A percentile compares a stretch with the other conserved stretches of the same genome.
Conservation (phyloP, 2,888 invertebrate genomes). For the Cephus spinipes region DNA sequence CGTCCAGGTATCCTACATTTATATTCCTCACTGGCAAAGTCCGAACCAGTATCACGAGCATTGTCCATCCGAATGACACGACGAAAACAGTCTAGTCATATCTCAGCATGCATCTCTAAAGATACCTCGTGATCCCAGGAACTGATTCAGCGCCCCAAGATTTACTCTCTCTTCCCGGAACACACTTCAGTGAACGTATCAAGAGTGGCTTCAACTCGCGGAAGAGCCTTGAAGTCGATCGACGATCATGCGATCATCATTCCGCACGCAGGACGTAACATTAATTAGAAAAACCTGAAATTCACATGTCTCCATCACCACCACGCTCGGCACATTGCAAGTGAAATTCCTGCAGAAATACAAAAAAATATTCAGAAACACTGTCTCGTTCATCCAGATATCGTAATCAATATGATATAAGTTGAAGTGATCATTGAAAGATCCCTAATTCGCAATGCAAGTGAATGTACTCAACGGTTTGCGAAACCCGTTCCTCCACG, state of each 20-base stretch:
- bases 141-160: not conserved
- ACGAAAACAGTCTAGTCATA: not conserved
- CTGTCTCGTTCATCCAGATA: not conserved
- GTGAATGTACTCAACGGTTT: slow-evolving; percentile 35
- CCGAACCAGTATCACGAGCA: not conserved
- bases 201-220: not conserved
- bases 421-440: not conserved
- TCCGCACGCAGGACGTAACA: not conserved
- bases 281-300: not conserved
- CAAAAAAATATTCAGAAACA: not conserved
- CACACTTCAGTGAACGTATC: not conserved
- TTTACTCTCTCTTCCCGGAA: not conserved
- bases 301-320: not conserved
- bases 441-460: slow-evolving; percentile 14
- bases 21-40: not conserved
- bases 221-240: not conserved
- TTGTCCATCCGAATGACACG: not conserved
- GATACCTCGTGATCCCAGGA: not conserved
- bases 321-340: not conserved
- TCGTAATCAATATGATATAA: not conserved
- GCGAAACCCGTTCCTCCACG: slow-evolving; percentile 15
- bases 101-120: not conserved
- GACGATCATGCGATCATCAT: not conserved
- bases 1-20: not conserved
- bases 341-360: not conserved